These are phyloP conservation scores for Pandemis corylana DNA, from an alignment of 2,888 invertebrate species.

Conservation along the genomic window DNA sequence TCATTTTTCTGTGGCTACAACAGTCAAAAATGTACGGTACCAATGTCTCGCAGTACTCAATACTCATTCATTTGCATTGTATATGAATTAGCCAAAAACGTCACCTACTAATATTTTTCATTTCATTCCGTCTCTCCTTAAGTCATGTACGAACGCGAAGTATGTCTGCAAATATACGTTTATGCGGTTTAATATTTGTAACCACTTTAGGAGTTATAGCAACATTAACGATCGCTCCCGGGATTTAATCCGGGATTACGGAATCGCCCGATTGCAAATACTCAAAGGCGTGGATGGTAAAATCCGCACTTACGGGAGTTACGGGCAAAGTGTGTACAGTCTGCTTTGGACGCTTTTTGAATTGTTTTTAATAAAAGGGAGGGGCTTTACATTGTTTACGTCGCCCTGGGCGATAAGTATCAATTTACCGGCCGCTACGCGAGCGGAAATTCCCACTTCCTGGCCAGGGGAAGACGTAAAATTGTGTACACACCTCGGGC, in stretches of 20 bases:
- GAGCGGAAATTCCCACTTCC: too few species aligned
- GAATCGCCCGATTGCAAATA: conserved; percentile 9
- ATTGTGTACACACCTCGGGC: too few species aligned
- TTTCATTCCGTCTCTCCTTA: neutral
- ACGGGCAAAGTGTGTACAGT: neutral
- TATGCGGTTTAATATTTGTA: conserved; percentile 9
- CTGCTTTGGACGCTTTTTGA: neutral
- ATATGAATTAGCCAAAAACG: too few species aligned
- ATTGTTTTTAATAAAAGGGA: neutral
- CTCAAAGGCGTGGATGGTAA: conserved; percentile 10
- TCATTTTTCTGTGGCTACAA: too few species aligned
- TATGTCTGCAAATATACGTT: neutral
- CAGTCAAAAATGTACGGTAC: too few species aligned
- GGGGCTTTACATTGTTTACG: too few species aligned
- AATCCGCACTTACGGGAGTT: conserved; percentile 1
- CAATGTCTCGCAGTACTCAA: too few species aligned
- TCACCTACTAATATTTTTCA: neutral
- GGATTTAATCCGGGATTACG: conserved; percentile 16
- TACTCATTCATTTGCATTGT: too few species aligned
- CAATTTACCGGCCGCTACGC: too few species aligned
- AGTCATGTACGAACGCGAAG: neutral
- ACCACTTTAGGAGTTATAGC: conserved; percentile 10
- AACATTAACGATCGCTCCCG: conserved; percentile 11
- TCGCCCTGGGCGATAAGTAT: too few species aligned
- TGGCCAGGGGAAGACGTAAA: too few species aligned